phyloP scores from a whole-genome alignment of 2,888 invertebrate genomes.

The Stramonita haemastoma region DNA sequence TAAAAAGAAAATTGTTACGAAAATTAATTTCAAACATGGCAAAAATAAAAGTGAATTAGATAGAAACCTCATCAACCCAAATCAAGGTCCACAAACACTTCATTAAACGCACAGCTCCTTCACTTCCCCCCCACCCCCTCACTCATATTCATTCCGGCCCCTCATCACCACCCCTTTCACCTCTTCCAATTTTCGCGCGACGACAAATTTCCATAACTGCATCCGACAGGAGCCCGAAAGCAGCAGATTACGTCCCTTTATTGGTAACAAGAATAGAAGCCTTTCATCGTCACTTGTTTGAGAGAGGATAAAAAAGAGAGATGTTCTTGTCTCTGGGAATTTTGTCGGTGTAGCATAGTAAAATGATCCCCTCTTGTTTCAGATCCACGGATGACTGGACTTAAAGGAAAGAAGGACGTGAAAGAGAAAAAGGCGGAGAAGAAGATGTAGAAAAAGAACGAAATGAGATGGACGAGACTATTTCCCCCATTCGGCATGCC shows the following conservation, averaged over 20 bases:
- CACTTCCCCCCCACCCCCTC: too few species aligned
- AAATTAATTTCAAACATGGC: too few species aligned
- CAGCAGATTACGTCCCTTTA: background rate
- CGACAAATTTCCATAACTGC: conserved; percentile 1
- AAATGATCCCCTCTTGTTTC: background rate
- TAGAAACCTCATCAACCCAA: too few species aligned
- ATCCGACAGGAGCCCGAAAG: background rate
- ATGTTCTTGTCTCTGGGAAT: background rate
- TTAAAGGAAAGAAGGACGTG: background rate
- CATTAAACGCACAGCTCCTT: too few species aligned
- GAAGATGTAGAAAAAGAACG: background rate
- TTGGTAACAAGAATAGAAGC: background rate
- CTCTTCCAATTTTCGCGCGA: background rate
- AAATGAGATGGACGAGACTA: background rate
- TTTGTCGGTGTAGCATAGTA: too few species aligned
- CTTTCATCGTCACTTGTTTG: background rate
- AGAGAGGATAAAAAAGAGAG: too few species aligned
- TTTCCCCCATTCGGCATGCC: too few species aligned
- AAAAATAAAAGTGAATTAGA: too few species aligned
- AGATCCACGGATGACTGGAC: background rate
- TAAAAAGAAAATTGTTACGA: too few species aligned
- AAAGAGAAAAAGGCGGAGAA: background rate
- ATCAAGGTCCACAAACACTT: too few species aligned
- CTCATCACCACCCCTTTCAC: background rate
- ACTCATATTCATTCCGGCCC: background rate